These are phyloP conservation scores for Salmo trutta DNA, from an alignment of 2,797 vertebrate genomes.

Conservation along the genomic window DNA sequence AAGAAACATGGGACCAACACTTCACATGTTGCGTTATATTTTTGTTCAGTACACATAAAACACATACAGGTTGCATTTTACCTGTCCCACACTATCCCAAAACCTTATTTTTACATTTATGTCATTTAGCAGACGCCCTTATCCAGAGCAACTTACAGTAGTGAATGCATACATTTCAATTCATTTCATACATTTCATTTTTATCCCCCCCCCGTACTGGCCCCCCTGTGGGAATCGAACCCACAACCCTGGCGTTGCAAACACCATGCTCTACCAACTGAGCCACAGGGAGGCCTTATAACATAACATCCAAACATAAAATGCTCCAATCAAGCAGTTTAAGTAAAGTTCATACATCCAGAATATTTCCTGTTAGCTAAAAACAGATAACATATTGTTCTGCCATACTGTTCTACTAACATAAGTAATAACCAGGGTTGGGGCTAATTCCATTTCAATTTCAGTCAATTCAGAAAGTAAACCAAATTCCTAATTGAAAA, in stretches of 20 bases:
- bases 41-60: neutral
- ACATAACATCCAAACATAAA: neutral
- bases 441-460: neutral
- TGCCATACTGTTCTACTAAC: neutral
- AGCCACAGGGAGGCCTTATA: too few relatives aligned
- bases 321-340: neutral
- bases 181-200: too few relatives aligned
- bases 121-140: too few relatives aligned
- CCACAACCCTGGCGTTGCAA: too few relatives aligned
- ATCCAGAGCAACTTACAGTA: too few relatives aligned
- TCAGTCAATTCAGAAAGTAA: neutral
- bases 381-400: neutral
- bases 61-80: neutral
- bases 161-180: too few relatives aligned
- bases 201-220: too few relatives aligned
- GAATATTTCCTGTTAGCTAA: neutral
- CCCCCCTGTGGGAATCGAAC: too few relatives aligned
- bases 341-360: neutral
- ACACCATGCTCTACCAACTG: too few relatives aligned
- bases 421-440: neutral
- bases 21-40: neutral
- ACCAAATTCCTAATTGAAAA: neutral
- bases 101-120: neutral
- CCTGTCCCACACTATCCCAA: too few relatives aligned
- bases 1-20: too few relatives aligned